These are phyloP conservation scores for Dasypus novemcinctus DNA, from an alignment of 2,113 vertebrate genomes.

Conservation along the genomic window DNA sequence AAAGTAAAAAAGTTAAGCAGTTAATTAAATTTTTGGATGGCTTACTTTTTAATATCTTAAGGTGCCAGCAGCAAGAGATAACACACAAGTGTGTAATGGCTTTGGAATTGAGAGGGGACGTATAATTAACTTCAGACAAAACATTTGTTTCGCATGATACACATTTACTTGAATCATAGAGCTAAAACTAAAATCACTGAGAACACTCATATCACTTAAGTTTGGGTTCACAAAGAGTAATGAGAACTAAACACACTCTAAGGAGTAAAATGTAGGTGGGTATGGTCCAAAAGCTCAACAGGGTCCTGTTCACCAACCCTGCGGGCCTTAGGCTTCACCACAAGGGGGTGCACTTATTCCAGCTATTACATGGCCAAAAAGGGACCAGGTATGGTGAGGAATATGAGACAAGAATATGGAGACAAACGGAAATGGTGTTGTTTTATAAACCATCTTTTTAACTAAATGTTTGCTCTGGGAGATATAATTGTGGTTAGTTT, in stretches of 20 bases:
- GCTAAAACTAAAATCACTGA: background rate
- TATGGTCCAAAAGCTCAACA: background rate
- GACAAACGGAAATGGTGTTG: background rate
- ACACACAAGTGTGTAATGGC: background rate
- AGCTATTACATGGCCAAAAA: background rate
- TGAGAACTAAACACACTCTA: background rate
- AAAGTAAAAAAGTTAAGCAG: background rate
- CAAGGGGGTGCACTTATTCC: conserved; percentile 36
- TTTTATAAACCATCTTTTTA: background rate
- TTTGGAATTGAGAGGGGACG: background rate
- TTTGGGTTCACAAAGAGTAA: background rate
- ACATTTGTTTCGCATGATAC: background rate
- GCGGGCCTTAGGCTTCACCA: background rate
- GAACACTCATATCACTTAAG: background rate
- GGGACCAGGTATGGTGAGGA: background rate
- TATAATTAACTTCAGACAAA: background rate
- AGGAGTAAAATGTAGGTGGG: background rate
- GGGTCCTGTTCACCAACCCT: background rate
- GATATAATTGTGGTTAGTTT: background rate
- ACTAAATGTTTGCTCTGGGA: background rate
- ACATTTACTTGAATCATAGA: background rate
- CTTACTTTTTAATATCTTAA: background rate
- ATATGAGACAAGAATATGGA: no score
- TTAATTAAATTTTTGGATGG: background rate
- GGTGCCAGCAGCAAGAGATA: background rate